Evolutionary conservation across 2,113 vertebrate species (phyloP).

Genomic region (Ictalurus furcatus): DNA sequence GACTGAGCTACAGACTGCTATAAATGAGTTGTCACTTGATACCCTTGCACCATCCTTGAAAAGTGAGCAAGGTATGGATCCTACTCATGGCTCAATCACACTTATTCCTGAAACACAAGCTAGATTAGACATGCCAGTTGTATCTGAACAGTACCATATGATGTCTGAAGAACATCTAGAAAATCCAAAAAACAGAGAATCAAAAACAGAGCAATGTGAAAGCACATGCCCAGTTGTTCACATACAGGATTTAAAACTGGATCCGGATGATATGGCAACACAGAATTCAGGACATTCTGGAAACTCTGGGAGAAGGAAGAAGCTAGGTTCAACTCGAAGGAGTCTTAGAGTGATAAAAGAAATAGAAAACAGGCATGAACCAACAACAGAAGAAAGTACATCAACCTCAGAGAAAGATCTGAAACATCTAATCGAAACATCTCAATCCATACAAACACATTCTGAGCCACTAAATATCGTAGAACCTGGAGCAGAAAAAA

Average conservation of each 20-base stretch:
- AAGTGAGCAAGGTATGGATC: neutral
- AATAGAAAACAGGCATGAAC: neutral
- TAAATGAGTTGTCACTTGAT: neutral
- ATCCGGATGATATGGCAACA: neutral
- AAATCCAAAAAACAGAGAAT: neutral
- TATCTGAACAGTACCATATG: neutral
- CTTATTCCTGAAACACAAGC: neutral
- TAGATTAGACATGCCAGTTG: neutral
- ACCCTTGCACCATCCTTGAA: neutral
- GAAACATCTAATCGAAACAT: too few relatives aligned
- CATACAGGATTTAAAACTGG: neutral
- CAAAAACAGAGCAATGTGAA: conserved; percentile 4
- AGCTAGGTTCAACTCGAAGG: conserved; percentile 44
- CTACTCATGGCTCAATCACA: neutral
- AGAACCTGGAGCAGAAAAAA: conserved; percentile 12
- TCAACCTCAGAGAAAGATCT: neutral
- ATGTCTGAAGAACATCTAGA: neutral
- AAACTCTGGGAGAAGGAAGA: conserved; percentile 21
- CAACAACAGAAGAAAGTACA: neutral
- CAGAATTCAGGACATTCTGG: neutral
- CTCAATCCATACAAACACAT: neutral
- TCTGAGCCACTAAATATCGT: neutral
- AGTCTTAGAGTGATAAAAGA: conserved; percentile 15
- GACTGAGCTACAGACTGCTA: neutral
- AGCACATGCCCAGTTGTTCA: neutral